Evolutionary conservation across 2,113 vertebrate species (phyloP).

Genomic region (Microcebus tavaratra): DNA sequence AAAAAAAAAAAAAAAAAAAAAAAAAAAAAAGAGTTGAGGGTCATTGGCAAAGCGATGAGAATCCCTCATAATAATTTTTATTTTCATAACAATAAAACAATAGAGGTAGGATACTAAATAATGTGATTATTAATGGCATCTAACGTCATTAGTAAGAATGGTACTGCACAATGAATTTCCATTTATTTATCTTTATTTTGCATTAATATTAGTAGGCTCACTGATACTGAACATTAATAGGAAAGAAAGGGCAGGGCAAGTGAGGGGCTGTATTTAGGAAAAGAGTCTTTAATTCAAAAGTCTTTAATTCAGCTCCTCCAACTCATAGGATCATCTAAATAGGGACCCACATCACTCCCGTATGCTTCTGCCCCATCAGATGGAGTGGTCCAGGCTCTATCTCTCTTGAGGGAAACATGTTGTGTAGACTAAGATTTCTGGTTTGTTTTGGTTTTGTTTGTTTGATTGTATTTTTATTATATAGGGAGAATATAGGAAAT

Average conservation of each 20-base stretch:
- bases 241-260: not conserved
- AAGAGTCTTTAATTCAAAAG: not conserved
- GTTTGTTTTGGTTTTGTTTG: not conserved
- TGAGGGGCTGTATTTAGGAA: not conserved
- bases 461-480: not conserved
- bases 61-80: not conserved
- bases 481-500: not conserved
- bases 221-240: not conserved
- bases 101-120: not conserved
- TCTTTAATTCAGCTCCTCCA: not conserved
- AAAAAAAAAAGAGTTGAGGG: not conserved
- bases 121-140: not conserved
- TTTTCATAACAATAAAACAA: not conserved
- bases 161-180: not conserved
- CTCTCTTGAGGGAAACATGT: not conserved
- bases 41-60: not conserved
- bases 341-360: not conserved
- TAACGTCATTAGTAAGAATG: not conserved
- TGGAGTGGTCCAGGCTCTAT: not conserved
- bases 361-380: not conserved
- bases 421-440: not conserved
- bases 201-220: not conserved
- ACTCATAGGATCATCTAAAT: not conserved
- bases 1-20: no score
- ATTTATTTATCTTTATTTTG: not conserved